Percentiles rank a stretch among this genome's conserved stretches.
phyloP scores from a whole-genome alignment of 1,140 invertebrate species.

The Caerostris darwini region DNA sequence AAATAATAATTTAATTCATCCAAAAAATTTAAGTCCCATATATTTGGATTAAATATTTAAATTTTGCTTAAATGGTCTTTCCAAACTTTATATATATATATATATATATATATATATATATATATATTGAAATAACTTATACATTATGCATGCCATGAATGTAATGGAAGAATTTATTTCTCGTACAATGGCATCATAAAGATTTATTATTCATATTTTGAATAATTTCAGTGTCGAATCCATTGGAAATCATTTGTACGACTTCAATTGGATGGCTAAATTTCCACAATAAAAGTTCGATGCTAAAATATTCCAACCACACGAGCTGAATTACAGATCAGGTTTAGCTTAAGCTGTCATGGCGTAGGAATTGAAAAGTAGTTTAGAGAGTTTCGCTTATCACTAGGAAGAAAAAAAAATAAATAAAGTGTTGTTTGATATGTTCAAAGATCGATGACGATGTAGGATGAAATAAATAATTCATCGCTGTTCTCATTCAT shows the following conservation, averaged over 20 bases:
- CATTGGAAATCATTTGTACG: background rate
- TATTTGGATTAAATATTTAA: no score
- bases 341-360: constrained; percentile 39
- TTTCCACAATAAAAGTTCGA: constrained; percentile 8
- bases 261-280: background rate
- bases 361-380: constrained; percentile 17
- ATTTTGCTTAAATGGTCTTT: no score
- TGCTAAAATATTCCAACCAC: constrained; percentile 27
- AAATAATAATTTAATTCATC: no score
- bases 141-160: no score
- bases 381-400: constrained; percentile 26
- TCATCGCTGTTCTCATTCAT: background rate
- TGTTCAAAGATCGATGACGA: constrained; percentile 7
- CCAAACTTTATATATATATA: no score
- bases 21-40: no score
- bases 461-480: constrained; percentile 34
- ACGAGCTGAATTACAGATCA: constrained; percentile 23
- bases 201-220: background rate
- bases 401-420: background rate
- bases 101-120: no score
- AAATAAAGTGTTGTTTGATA: constrained; percentile 7
- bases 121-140: no score
- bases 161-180: no score
- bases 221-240: background rate
- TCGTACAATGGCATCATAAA: no score